Base-by-base conservation (phyloP, 2,888 invertebrate genomes). In the Heliconius ismenius region DNA sequence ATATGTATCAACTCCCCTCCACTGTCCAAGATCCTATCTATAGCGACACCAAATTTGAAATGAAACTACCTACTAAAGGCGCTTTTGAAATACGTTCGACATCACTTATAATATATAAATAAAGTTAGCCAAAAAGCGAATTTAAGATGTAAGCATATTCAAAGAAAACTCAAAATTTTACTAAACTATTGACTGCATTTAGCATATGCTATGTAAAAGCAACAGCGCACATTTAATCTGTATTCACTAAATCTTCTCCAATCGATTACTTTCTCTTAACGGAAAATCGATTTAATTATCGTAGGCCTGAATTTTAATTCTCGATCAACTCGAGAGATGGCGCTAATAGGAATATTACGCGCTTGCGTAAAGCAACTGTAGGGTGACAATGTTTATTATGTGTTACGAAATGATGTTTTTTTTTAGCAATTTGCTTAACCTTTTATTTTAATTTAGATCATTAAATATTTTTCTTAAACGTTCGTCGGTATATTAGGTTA, bases 261-360 rank as follows among this genome's bases (percentile, higher is more conserved):
- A 73, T 73, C 85, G 86, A 84, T 82, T 84, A 88, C 92, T 92
- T 92, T 92, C 92, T 86, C 91, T 86, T 80, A 86, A 86, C 90
- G 90, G 90, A 90, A 89, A 91, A 88, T 88, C 87, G 88, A 87
- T 86, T 86, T 86, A 90, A 90, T 90, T 89, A 87, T 86, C 86
- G 84, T 85, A 75, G 79, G 78, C 77, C 76, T 75, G 77, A 77
- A 78, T 76, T 78, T 80, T 79, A 77, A 79, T 80, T 65, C 80
- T 79, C 39, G 36, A 54, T 26, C 65, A 67, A 81, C 73, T 77
- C 81, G 78, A 79, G 82, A 84, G 85, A 84, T 84, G 84, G 84
- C 77, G 72, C 28, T 76, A 76, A 64, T 72, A 62, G 62, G 36
- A 18, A 36, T 62, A n/a, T 60, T 62, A 39, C 21, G 72, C 39